Conservation (phyloP, 2,888 invertebrate genomes). For the Parnassius smintheus region DNA sequence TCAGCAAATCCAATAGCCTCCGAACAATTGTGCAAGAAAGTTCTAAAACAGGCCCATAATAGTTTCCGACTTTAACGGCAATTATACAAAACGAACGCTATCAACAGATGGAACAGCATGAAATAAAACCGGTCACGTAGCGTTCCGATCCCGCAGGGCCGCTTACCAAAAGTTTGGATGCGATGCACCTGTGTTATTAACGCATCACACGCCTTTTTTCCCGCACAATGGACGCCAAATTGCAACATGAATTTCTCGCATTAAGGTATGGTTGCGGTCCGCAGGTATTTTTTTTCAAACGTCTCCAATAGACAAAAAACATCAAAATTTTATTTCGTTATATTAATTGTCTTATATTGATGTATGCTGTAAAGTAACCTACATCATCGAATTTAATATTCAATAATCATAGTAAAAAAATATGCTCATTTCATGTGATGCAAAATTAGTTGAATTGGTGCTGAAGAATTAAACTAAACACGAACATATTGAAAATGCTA, state of each 20-base stretch:
- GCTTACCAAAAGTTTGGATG: slow-evolving; percentile 54
- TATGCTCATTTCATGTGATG: too few relatives aligned
- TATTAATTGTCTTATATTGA: not conserved
- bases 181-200: slow-evolving; percentile 78
- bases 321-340: not conserved
- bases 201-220: slow-evolving; percentile 74
- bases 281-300: slow-evolving; percentile 50
- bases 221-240: slow-evolving; percentile 74
- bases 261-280: slow-evolving; percentile 50
- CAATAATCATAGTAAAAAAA: too few relatives aligned
- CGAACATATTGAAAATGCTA: too few relatives aligned
- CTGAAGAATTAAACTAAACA: too few relatives aligned
- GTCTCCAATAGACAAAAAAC: slow-evolving; percentile 38
- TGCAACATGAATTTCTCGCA: slow-evolving; percentile 74
- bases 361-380: too few relatives aligned
- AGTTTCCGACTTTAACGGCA: slow-evolving; percentile 69
- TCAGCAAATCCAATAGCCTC: slow-evolving; percentile 59
- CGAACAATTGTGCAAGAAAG: slow-evolving; percentile 61
- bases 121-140: slow-evolving; percentile 73
- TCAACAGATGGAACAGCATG: slow-evolving; percentile 66
- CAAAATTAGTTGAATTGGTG: too few relatives aligned
- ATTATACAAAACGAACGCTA: slow-evolving; percentile 72
- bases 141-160: slow-evolving; percentile 44
- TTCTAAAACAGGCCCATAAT: slow-evolving; percentile 63
- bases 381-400: too few relatives aligned